phyloP scores from a whole-genome alignment of 2,888 invertebrate genomes.

The Archips xylosteana region DNA sequence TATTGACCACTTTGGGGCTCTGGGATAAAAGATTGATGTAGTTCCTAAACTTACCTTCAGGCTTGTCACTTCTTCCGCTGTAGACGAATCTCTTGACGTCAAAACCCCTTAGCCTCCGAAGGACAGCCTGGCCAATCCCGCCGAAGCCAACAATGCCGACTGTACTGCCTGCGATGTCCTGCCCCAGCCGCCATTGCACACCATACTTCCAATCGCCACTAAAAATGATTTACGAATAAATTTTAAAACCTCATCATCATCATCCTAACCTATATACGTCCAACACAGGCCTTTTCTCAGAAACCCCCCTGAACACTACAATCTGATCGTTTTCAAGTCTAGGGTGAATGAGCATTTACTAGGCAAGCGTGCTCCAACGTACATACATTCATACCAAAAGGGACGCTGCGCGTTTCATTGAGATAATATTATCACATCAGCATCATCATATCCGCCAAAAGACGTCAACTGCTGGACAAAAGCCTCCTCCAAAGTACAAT shows the following conservation, averaged over 20 bases:
- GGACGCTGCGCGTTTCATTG: too few species aligned
- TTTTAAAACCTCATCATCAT: not conserved
- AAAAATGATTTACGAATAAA: conserved; percentile 16
- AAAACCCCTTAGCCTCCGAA: conserved; percentile 90
- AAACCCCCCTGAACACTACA: too few species aligned
- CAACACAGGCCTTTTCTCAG: too few species aligned
- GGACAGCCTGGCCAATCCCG: conserved; percentile 91
- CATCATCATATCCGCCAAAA: too few species aligned
- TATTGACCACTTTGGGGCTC: too few species aligned
- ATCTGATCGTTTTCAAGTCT: too few species aligned
- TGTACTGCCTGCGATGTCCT: conserved; percentile 90
- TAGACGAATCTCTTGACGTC: conserved; percentile 90
- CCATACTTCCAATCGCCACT: conserved; percentile 89
- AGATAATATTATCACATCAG: too few species aligned
- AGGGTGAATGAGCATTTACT: too few species aligned
- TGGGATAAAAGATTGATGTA: too few species aligned
- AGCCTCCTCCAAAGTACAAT: too few species aligned
- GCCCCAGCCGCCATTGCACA: conserved; percentile 92
- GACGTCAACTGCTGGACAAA: not conserved
- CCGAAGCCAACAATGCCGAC: conserved; percentile 95
- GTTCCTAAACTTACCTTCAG: conserved; percentile 76
- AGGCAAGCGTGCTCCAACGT: too few species aligned
- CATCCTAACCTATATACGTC: not conserved
- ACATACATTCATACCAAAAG: too few species aligned
- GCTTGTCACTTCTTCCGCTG: conserved; percentile 88